These are phyloP conservation scores for Callithrix jacchus DNA, from an alignment of 2,113 vertebrate species.

Conservation along the genomic window DNA sequence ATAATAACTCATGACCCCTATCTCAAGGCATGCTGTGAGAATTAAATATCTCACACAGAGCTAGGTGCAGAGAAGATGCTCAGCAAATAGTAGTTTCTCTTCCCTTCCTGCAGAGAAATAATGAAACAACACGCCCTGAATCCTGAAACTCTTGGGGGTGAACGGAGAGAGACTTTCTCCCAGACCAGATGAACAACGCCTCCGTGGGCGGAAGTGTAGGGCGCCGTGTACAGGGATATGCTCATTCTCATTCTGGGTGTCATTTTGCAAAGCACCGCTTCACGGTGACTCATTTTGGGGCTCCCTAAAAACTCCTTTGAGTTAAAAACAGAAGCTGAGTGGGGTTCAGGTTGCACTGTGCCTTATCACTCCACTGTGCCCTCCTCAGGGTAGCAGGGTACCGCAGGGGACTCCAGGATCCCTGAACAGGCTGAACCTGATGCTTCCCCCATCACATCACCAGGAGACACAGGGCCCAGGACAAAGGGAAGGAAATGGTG, in stretches of 20 bases:
- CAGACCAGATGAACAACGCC: neutral
- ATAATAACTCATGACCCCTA: neutral
- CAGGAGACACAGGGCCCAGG: neutral
- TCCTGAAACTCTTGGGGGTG: constrained; percentile 42
- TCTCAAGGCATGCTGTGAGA: fast-evolving
- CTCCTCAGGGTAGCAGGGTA: neutral
- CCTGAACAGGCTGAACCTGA: neutral
- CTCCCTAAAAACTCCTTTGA: constrained; percentile 56
- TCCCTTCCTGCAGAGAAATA: constrained; percentile 25
- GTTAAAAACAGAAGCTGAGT: constrained; percentile 70
- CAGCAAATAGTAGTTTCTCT: neutral
- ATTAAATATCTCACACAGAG: neutral
- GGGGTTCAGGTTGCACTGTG: neutral
- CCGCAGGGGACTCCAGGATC: neutral
- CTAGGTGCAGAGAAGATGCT: neutral
- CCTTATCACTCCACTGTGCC: neutral
- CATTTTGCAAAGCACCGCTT: constrained; percentile 24
- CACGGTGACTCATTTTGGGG: constrained; percentile 57
- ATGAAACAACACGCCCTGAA: constrained; percentile 18
- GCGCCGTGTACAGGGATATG: neutral
- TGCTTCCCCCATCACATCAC: neutral
- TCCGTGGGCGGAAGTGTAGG: constrained; percentile 9
- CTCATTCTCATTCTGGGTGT: constrained; percentile 16
- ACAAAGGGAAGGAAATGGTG: neutral
- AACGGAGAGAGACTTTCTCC: neutral